phyloP scores from a whole-genome alignment of 2,888 invertebrate genomes.

The Megalurothrips usitatus region DNA sequence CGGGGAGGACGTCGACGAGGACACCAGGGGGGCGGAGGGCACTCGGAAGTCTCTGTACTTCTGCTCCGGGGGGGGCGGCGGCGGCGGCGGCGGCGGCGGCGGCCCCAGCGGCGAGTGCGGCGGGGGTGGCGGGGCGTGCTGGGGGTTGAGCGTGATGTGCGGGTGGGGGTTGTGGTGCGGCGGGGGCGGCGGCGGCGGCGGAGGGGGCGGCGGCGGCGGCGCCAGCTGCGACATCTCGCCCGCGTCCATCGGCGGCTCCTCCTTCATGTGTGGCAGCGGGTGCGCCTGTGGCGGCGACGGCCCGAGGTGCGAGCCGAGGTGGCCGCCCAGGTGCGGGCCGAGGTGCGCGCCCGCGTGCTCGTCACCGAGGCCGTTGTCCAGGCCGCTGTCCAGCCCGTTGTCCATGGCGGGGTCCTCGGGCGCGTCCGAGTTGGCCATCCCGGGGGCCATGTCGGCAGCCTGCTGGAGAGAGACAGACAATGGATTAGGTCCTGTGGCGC shows the following conservation, averaged over 20 bases:
- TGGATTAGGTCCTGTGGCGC: too few relatives aligned
- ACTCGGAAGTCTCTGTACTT: constrained; percentile 19
- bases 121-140: background rate
- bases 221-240: constrained; percentile 18
- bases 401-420: background rate
- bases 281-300: constrained; percentile 1
- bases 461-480: background rate
- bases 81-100: constrained; percentile 6
- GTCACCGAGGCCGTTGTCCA: background rate
- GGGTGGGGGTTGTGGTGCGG: constrained; percentile 3
- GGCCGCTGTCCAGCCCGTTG: background rate
- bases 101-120: background rate
- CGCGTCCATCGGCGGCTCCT: constrained; percentile 15
- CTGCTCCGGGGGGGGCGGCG: background rate
- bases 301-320: background rate
- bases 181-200: background rate
- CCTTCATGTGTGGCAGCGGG: constrained; percentile 16
- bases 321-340: background rate
- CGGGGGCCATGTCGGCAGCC: constrained; percentile 5
- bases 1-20: constrained; percentile 6
- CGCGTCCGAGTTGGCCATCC: background rate
- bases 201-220: background rate
- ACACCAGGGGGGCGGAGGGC: background rate
- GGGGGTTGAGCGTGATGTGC: constrained; percentile 12
- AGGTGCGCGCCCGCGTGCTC: background rate